Evolutionary conservation across 1,140 invertebrate genomes (phyloP).

Genomic region (Meloidogyne exigua): DNA sequence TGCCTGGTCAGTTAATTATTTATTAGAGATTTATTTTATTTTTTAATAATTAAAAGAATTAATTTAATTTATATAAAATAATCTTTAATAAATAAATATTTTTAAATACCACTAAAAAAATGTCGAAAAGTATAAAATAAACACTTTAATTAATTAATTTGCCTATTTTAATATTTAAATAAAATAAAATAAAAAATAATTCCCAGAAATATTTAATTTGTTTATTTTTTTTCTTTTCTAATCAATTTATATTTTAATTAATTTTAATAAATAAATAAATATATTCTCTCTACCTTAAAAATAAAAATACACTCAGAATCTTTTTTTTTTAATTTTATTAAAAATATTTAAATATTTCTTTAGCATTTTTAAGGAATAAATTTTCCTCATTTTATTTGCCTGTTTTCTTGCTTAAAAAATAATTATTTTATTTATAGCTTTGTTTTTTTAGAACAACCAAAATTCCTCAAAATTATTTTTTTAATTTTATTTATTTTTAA

Average conservation of each 20-base stretch:
- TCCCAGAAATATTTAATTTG: neutral
- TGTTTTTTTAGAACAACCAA: neutral
- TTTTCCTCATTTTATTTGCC: neutral
- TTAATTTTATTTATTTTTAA: neutral
- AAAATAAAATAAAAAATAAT: neutral
- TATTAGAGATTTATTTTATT: no score
- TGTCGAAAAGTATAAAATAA: neutral
- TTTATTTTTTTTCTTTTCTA: no score
- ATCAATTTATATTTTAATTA: neutral
- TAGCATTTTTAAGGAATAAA: neutral
- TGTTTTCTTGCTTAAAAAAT: neutral
- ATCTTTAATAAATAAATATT: neutral
- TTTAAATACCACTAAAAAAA: constrained; percentile 1
- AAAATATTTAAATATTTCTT: neutral
- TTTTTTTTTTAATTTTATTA: neutral
- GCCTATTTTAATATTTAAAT: neutral
- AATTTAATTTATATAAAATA: neutral
- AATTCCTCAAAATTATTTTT: neutral
- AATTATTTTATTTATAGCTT: neutral
- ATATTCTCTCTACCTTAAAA: neutral
- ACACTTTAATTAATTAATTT: neutral
- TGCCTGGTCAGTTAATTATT: no score
- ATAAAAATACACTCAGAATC: neutral
- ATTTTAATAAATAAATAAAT: no score
- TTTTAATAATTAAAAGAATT: no score